Conservation (phyloP, 2,113 vertebrate species). For the Platichthys flesus region DNA sequence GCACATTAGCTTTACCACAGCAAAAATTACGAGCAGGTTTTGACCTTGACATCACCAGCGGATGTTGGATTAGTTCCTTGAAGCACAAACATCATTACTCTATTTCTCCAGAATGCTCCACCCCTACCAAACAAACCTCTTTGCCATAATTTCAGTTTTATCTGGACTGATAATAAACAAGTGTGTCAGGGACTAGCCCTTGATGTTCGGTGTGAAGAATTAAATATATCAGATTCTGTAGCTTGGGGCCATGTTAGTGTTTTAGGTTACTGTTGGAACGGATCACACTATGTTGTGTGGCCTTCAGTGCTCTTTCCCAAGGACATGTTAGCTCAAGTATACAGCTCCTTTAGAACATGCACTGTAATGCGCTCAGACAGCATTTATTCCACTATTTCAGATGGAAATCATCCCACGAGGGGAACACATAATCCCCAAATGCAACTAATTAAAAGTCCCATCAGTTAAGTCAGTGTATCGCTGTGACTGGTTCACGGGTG, state of each 20-base stretch:
- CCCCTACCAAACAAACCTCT: background rate
- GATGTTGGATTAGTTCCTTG: constrained; percentile 1
- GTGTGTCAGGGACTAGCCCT: background rate
- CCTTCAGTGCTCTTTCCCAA: constrained; percentile 29
- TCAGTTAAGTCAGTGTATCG: constrained; percentile 17
- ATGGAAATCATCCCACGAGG: constrained; percentile 10
- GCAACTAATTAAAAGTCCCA: constrained; percentile 1
- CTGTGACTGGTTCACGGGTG: background rate
- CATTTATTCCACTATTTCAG: constrained; percentile 28
- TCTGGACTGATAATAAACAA: background rate
- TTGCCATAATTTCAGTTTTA: background rate
- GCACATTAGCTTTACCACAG: background rate
- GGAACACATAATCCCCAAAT: constrained; percentile 8
- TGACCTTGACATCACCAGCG: constrained; percentile 5
- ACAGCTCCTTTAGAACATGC: constrained; percentile 15
- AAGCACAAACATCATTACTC: background rate
- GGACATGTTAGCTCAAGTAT: constrained; percentile 35
- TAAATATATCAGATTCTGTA: constrained; percentile 33
- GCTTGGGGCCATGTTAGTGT: constrained; percentile 26
- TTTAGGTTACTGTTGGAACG: constrained; percentile 40
- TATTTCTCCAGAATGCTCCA: background rate
- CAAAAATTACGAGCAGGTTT: constrained; percentile 6
- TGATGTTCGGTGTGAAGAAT: constrained; percentile 22
- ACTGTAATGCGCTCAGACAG: constrained; percentile 23
- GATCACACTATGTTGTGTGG: constrained; percentile 24